Evolutionary conservation across 2,797 vertebrate genomes (phyloP), one percentile per base, ranked within the genome.

Genomic region (Tokudaia tokunoshimensis): DNA sequence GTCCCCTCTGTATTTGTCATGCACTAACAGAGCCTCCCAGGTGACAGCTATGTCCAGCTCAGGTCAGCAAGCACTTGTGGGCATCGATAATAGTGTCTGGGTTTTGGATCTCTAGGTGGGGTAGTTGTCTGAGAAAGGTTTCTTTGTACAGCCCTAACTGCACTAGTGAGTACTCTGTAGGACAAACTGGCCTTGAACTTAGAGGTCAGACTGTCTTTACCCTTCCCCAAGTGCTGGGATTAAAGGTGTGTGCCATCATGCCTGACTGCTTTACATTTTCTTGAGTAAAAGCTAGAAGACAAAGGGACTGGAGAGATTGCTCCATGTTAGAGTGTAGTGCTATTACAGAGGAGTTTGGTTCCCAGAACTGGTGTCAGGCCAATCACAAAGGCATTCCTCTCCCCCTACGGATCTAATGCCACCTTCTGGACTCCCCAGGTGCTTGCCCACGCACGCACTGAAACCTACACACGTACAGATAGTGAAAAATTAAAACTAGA

Each of bases 281-380:
- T 93, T 63, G 20, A 96, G 63, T 63, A 59, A 94, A 89, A 96
- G 2, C 63, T 90, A 55, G 41, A 47, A 72, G 31, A 63, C 19
- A 79, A 26, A 74, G 67, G 14, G 2, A 37, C 67, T 37, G 50
- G 47, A 57, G n/a, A 87, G 67, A 29, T 29, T 50, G 47, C 13
- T 72, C 22, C 7, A 2, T 5, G 13, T 37, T 41, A 72, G 13
- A n/a, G 26, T 34, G 47, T 37, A 19, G 22, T 37, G 34, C 34
- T 87, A 15, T 37, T 19, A 37, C 34, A 55, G 50, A n/a, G 22
- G 52, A 72, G 65, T 55, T 41, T 72, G 15, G 22, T 41, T 87
- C 34, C 84, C 50, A 87, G 34, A 52, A 72, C 2, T 14, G 6
- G 22, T 12, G 26, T 55, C 3, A n/a, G 84, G 47, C 10, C 2